These are phyloP conservation scores for Yponomeuta cagnagella DNA, from an alignment of 2,888 invertebrate genomes.

Conservation along the genomic window DNA sequence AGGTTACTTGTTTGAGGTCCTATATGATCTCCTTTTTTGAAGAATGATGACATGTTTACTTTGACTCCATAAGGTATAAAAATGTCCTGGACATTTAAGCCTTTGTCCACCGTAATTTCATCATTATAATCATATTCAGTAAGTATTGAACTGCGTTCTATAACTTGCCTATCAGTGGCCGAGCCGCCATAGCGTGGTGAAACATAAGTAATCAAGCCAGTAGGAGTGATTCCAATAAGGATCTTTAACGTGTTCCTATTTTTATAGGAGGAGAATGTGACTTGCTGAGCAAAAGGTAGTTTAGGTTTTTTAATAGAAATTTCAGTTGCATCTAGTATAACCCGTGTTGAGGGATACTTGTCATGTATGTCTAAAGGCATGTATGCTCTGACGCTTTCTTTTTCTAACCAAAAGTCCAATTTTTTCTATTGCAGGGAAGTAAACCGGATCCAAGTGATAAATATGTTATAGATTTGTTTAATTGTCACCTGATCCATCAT, in stretches of 20 bases:
- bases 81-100: conserved; percentile 18
- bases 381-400: too few species aligned
- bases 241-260: conserved; percentile 5
- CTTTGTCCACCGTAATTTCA: conserved; percentile 18
- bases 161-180: conserved; percentile 17
- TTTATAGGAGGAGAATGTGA: conserved; percentile 8
- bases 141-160: conserved; percentile 15
- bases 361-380: too few species aligned
- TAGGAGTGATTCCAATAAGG: not conserved
- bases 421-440: too few species aligned
- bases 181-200: conserved; percentile 15
- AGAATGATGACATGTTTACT: conserved; percentile 12
- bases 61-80: conserved; percentile 15
- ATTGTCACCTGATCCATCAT: too few species aligned
- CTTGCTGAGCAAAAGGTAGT: not conserved
- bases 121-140: conserved; percentile 7
- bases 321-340: too few species aligned
- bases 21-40: not conserved
- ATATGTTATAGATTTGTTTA: too few species aligned
- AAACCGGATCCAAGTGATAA: too few species aligned
- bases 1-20: not conserved
- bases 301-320: conserved; percentile 2
- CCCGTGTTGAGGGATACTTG: too few species aligned
- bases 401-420: too few species aligned
- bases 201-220: conserved; percentile 4